Evolutionary conservation across 2,888 invertebrate species (phyloP).

Genomic region (Microplitis manilae): DNA sequence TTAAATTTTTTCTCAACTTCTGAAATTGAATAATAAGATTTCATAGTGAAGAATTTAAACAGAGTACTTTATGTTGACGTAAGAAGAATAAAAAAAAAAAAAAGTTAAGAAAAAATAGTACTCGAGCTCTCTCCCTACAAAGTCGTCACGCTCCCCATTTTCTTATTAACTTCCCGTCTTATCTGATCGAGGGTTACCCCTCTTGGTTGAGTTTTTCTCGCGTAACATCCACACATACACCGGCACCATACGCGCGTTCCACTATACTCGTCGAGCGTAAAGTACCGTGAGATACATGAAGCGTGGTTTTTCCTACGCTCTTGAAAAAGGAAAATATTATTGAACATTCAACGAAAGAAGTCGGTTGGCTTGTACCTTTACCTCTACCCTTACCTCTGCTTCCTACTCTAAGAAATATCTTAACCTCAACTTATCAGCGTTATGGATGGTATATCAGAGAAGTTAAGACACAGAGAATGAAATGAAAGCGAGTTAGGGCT

Average conservation of each 20-base stretch:
- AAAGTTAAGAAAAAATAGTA: slow-evolving; percentile 25
- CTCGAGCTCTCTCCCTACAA: slow-evolving; percentile 17
- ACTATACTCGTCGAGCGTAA: slow-evolving; percentile 26
- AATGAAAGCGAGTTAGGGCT: slow-evolving; percentile 66
- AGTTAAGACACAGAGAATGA: slow-evolving; percentile 68
- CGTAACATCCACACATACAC: slow-evolving; percentile 9
- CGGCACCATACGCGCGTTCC: background rate
- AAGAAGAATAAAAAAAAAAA: slow-evolving; percentile 18
- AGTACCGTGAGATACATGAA: slow-evolving; percentile 46
- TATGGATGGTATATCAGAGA: slow-evolving; percentile 10
- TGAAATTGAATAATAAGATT: slow-evolving; percentile 6
- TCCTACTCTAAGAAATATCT: slow-evolving; percentile 35
- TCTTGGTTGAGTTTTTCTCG: slow-evolving; percentile 34
- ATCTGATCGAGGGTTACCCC: slow-evolving; percentile 40
- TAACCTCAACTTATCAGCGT: slow-evolving; percentile 6
- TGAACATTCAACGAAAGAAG: slow-evolving; percentile 57
- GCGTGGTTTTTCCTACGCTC: slow-evolving; percentile 42
- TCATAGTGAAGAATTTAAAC: background rate
- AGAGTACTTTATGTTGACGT: slow-evolving; percentile 19
- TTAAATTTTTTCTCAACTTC: slow-evolving; percentile 2
- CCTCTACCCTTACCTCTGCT: slow-evolving; percentile 4
- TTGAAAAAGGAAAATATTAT: slow-evolving; percentile 64
- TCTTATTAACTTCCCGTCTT: slow-evolving; percentile 46
- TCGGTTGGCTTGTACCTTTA: background rate
- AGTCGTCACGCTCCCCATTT: slow-evolving; percentile 36